Conservation (phyloP, 1,140 invertebrate species). For the Carposina sasakii region DNA sequence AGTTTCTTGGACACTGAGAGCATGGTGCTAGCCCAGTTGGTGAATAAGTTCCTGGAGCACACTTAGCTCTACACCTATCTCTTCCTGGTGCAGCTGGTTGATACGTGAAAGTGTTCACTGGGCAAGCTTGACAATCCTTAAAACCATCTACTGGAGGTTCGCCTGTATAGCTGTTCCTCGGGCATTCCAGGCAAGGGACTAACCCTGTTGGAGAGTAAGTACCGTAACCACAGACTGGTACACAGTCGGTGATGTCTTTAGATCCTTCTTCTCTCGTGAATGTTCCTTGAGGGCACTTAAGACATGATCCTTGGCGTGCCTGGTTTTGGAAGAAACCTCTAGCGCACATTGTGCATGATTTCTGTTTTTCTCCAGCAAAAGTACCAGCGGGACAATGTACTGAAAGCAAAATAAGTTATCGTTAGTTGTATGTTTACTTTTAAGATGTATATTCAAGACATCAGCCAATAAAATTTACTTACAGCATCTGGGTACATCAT, state of each 20-base stretch:
- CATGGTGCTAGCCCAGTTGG: slow-evolving; percentile 96
- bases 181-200: slow-evolving; percentile 96
- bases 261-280: slow-evolving; percentile 95
- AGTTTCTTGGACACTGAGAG: slow-evolving; percentile 93
- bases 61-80: slow-evolving; percentile 91
- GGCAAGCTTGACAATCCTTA: slow-evolving; percentile 95
- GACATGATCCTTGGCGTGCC: slow-evolving; percentile 89
- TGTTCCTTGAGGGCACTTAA: slow-evolving; percentile 91
- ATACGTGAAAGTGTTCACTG: slow-evolving; percentile 92
- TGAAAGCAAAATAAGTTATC: slow-evolving; percentile 61
- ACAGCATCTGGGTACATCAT: slow-evolving; percentile 93
- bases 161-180: slow-evolving; percentile 91
- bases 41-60: slow-evolving; percentile 94
- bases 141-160: slow-evolving; percentile 92
- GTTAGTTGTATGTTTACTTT: slow-evolving; percentile 1
- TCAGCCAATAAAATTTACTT: slow-evolving; percentile 71
- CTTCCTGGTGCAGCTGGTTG: slow-evolving; percentile 90
- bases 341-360: slow-evolving; percentile 90
- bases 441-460: no score
- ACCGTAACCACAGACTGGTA: slow-evolving; percentile 96
- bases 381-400: slow-evolving; percentile 97
- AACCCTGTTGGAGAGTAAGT: slow-evolving; percentile 96
- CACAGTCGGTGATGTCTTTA: slow-evolving; percentile 86
- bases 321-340: slow-evolving; percentile 94
- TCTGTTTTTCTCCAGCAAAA: slow-evolving; percentile 90